These are phyloP conservation scores for Cepphus grylle DNA, from an alignment of 2,113 vertebrate species.

Conservation along the genomic window DNA sequence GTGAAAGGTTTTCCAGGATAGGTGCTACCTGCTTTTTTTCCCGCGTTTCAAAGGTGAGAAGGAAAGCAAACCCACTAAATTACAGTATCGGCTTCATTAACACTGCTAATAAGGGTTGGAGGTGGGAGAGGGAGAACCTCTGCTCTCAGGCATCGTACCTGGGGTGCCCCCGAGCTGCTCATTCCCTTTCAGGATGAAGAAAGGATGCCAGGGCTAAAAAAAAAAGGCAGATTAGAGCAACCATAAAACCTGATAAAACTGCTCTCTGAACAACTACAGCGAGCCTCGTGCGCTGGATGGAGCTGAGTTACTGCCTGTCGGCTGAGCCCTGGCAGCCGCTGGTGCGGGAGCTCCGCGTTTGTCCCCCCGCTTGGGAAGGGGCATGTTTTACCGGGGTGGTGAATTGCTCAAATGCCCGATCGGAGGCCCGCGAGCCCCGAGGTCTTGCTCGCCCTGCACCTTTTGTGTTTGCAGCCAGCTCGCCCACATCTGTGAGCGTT, in stretches of 20 bases:
- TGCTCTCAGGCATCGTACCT: fast-evolving
- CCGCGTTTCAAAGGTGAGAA: background rate
- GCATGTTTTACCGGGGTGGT: background rate
- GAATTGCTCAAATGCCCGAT: background rate
- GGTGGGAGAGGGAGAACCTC: fast-evolving
- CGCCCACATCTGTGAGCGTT: background rate
- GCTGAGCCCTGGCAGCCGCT: too few relatives aligned
- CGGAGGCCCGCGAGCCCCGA: background rate
- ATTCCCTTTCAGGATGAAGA: background rate
- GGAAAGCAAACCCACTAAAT: background rate
- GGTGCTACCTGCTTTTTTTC: background rate
- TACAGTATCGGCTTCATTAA: background rate
- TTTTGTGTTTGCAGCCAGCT: background rate
- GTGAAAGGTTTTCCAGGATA: background rate
- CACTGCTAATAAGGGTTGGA: background rate
- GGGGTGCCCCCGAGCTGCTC: fast-evolving
- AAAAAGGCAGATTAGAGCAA: background rate
- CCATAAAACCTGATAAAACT: background rate
- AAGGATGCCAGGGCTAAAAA: background rate
- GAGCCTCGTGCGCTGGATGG: fast-evolving
- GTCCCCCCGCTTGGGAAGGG: background rate
- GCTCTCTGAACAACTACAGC: too few relatives aligned
- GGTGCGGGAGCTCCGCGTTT: fast-evolving
- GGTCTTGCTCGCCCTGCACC: background rate
- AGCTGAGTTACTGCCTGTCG: background rate